Conservation (phyloP, 2,113 vertebrate genomes). For the Artemisiospiza belli region DNA sequence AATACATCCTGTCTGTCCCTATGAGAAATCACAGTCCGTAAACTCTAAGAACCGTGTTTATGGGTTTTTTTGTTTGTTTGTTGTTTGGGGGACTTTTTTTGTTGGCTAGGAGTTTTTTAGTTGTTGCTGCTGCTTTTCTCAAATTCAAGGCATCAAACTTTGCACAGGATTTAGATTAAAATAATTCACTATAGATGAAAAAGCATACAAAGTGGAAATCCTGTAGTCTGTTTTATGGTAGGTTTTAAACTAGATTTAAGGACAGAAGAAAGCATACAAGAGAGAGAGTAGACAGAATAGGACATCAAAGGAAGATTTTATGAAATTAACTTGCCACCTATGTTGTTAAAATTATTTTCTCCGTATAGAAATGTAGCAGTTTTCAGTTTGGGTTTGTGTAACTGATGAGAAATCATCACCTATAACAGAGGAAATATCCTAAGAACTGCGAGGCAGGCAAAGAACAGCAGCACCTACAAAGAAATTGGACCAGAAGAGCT, state of each 20-base stretch:
- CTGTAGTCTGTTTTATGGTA: not conserved
- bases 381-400: not conserved
- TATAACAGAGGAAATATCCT: not conserved
- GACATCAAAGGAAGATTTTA: not conserved
- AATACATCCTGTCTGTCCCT: not conserved
- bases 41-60: not conserved
- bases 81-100: not conserved
- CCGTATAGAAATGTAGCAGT: accelerated
- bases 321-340: not conserved
- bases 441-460: not conserved
- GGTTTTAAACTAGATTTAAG: not conserved
- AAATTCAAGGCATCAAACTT: not conserved
- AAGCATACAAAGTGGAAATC: not conserved
- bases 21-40: not conserved
- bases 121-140: not conserved
- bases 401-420: not conserved
- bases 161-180: not conserved
- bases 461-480: not conserved
- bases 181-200: not conserved
- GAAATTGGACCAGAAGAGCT: not conserved
- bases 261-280: not conserved
- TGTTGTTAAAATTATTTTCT: not conserved
- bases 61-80: no score
- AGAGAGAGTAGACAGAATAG: not conserved
- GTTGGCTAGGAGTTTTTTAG: not conserved